Conservation (phyloP, 2,113 vertebrate genomes). For the Solenodon paradoxus region DNA sequence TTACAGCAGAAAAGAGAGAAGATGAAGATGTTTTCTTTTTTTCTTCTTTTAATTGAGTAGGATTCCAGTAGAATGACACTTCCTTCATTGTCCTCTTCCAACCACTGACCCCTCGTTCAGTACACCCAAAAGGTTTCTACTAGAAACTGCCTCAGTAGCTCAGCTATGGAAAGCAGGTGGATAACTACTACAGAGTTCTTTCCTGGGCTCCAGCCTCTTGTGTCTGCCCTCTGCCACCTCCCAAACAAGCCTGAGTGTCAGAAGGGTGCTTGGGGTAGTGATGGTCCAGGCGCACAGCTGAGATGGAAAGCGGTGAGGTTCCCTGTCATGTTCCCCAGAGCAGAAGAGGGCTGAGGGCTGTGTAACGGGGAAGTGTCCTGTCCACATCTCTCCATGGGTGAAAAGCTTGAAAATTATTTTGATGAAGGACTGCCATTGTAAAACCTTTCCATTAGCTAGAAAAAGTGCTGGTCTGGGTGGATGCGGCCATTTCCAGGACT, state of each 20-base stretch:
- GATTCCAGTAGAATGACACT: not conserved
- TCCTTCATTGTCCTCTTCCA: not conserved
- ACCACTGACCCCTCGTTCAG: accelerated
- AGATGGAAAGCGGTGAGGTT: not conserved
- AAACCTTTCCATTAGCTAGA: not conserved
- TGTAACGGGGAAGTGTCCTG: not conserved
- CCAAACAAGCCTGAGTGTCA: not conserved
- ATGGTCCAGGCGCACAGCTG: not conserved
- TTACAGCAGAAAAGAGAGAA: not conserved
- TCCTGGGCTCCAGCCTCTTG: not conserved
- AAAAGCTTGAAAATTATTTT: not conserved
- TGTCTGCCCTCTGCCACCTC: not conserved
- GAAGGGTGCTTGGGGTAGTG: not conserved
- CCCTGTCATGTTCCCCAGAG: not conserved
- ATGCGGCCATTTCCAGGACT: not conserved
- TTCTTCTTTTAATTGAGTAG: not conserved
- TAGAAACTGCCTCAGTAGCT: not conserved
- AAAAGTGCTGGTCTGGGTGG: not conserved
- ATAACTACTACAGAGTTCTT: not conserved
- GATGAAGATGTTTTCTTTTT: not conserved
- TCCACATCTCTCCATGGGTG: not conserved
- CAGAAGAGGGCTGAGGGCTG: not conserved
- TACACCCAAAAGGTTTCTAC: not conserved
- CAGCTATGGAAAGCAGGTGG: not conserved
- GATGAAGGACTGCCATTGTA: not conserved